These are phyloP conservation scores for Acanthosepion esculentum DNA, from an alignment of 2,888 invertebrate species.

Conservation along the genomic window DNA sequence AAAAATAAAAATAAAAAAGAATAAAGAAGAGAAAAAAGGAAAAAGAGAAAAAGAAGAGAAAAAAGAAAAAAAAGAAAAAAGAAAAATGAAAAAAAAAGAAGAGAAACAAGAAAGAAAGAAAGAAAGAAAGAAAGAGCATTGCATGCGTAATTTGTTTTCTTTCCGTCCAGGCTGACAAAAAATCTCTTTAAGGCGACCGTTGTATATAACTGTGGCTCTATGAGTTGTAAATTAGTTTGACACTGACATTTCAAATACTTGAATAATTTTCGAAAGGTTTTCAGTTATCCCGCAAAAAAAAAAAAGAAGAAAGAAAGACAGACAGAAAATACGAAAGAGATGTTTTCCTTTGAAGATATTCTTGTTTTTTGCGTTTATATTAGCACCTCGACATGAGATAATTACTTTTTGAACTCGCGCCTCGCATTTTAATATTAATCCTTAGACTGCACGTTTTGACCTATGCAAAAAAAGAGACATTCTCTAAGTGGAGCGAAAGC, in stretches of 20 bases:
- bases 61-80: no score
- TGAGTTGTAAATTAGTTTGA: background rate
- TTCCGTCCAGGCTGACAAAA: background rate
- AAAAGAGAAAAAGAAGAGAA: no score
- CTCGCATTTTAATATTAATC: background rate
- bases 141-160: background rate
- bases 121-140: background rate
- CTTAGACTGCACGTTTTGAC: background rate
- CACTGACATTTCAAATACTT: background rate
- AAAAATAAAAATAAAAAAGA: no score
- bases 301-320: background rate
- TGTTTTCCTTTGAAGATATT: no score
- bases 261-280: no score
- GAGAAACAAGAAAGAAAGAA: no score
- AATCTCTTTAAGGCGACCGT: background rate
- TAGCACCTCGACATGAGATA: background rate
- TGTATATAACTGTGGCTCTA: no score
- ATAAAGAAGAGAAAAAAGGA: no score
- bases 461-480: background rate
- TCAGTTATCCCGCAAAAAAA: background rate
- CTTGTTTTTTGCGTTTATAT: no score
- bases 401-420: background rate
- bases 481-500: background rate
- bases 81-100: no score
- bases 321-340: no score